Base-by-base conservation (phyloP, 2,888 invertebrate species). In the Anthophora plumipes region DNA sequence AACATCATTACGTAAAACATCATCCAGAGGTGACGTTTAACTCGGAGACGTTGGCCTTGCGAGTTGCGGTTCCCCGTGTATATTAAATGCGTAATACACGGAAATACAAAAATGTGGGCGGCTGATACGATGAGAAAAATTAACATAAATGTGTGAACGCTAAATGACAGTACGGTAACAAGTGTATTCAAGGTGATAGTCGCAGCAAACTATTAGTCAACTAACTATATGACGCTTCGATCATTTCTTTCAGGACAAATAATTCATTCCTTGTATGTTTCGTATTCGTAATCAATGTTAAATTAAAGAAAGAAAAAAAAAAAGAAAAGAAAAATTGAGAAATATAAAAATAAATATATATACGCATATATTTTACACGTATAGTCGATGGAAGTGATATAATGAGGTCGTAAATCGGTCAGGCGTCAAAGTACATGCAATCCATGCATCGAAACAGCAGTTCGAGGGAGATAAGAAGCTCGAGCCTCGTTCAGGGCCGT, bases 1-100 rank as follows among this genome's bases (percentile, higher is more conserved):
- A 43, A 39, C 66, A 61, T 73, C 22, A 41, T 85, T 80, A 80
- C 20, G 64, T 76, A 83, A 82, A 81, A 12, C 31, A 22, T 48
- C 60, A 57, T 74, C 41, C 25, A 20, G 31, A 46, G 22, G 43
- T 8, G 11, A 17, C 59, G 55, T 74, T 78, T 54, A 61, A 31
- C 71, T 69, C 55, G 6, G 12, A 67, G 41, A 76, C 66, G 48
- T 74, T 14, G 69, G 1, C 54, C 72, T 67, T 66, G 67, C 20
- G 0, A 8, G n/a, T 63, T 71, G 64, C 46, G 39, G 25, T 57
- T 55, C 41, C 22, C 4, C 17, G 1, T 5, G 43, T 22, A 63
- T 22, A 63, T 43, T 50, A 64, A 67, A 54, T 43, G 43, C 41
- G 43, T 20, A 20, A 31, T 59, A 54, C 17, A 20, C 70, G 77